These are phyloP conservation scores for Serrognathus titanus DNA, from an alignment of 2,888 invertebrate genomes.

Conservation along the genomic window DNA sequence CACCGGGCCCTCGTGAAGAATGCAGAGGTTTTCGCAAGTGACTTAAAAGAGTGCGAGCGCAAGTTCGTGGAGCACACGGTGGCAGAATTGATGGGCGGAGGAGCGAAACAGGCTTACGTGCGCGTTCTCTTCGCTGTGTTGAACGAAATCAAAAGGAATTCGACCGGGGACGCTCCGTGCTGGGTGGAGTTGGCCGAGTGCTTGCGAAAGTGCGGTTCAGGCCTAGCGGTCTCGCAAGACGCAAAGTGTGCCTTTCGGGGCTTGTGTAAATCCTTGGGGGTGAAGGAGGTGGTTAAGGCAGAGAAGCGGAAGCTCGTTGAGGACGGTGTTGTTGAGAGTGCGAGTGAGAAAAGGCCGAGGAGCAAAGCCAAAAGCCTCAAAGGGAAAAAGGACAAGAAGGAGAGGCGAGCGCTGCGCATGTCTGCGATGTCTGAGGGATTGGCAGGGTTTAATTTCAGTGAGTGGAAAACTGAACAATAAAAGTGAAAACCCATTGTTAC, in stretches of 20 bases:
- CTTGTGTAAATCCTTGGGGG: constrained; percentile 46
- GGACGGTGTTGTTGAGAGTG: constrained; percentile 27
- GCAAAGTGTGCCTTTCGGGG: constrained; percentile 50
- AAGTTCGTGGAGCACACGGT: constrained; percentile 49
- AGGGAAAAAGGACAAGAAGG: constrained; percentile 50
- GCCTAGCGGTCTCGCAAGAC: constrained; percentile 46
- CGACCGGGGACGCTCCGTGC: constrained; percentile 38
- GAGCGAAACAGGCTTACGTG: constrained; percentile 54
- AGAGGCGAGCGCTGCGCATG: constrained; percentile 48
- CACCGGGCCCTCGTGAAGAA: constrained; percentile 50
- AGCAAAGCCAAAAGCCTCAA: constrained; percentile 40
- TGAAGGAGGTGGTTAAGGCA: constrained; percentile 41
- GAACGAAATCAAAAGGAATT: constrained; percentile 51
- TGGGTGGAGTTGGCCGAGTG: constrained; percentile 47
- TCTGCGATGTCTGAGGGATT: constrained; percentile 51
- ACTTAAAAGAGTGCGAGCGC: constrained; percentile 48
- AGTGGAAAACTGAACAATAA: background rate
- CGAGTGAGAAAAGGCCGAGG: constrained; percentile 25
- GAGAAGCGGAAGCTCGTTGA: constrained; percentile 32
- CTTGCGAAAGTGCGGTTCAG: constrained; percentile 44
- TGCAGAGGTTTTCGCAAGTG: constrained; percentile 42
- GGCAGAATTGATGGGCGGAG: constrained; percentile 39
- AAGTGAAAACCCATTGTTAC: constrained; percentile 3
- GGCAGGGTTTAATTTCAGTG: constrained; percentile 31
- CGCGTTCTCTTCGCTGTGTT: constrained; percentile 55